Evolutionary conservation across 1,140 invertebrate species (phyloP), one percentile per base, ranked within the genome.

Genomic region (Zaprionus ornatus): DNA sequence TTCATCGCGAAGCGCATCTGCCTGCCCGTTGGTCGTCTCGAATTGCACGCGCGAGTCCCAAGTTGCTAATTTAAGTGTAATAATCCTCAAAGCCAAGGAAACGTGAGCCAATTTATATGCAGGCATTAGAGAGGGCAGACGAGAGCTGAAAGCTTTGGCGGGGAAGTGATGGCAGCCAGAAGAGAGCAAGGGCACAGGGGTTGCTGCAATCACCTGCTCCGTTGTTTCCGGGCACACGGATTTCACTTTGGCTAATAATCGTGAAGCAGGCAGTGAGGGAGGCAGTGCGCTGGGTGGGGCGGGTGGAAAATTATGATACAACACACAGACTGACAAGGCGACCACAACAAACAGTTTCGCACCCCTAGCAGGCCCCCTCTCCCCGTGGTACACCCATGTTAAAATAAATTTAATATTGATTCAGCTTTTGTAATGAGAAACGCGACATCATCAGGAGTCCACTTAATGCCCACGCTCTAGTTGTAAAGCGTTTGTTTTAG

Each of bases 61-160:
- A 90, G 85, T 90, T 90, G 85, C 85, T 90, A 90, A 90, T 90
- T 90, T 90, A 85, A 90, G 85, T 90, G 85, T 90, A 90, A 90
- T 90, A 90, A 90, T 90, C 86, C 85, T 90, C 85, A 90, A 90
- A 90, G 85, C 86, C 86, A 90, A 71, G 82, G 79, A 85, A 86
- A 90, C 85, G 85, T 90, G 85, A 90, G 85, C 85, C 85, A 90
- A 90, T 90, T 90, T 90, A 90, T 90, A 90, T 90, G 85, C 85
- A 90, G 56, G 81, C 86, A 90, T 90, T 79, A 80, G 68, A 80
- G 68, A 78, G 70, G 74, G 62, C 70, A 82, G 75, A 74, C 52
- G n/a, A 45, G 70, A 50, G 57, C 21, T 52, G 9, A 15, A 19
- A 54, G 61, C 50, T 54, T 35, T 13, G 52, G 59, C 25, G 37